Evolutionary conservation across 2,888 invertebrate genomes (phyloP).

Genomic region (Steromphala cineraria): DNA sequence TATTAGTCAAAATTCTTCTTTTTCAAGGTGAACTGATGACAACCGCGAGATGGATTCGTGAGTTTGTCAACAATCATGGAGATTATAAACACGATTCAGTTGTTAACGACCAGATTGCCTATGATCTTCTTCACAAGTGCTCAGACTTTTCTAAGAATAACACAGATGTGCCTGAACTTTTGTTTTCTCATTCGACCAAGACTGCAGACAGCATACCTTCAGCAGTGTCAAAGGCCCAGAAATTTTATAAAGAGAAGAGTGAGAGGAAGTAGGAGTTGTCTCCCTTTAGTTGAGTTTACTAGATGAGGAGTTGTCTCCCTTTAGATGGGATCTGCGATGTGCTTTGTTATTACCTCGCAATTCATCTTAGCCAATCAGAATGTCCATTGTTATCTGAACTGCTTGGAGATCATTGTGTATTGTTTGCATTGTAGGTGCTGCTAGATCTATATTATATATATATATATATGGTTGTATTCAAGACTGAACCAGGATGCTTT

Average conservation of each 20-base stretch:
- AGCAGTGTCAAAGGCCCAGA: constrained; percentile 59
- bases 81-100: constrained; percentile 94
- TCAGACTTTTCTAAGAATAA: constrained; percentile 49
- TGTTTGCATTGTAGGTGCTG: too few species aligned
- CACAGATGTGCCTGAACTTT: constrained; percentile 54
- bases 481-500: too few species aligned
- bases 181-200: constrained; percentile 54
- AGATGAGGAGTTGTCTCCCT: too few species aligned
- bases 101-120: constrained; percentile 82
- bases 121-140: constrained; percentile 65
- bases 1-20: too few species aligned
- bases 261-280: not conserved
- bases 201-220: constrained; percentile 64
- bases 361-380: too few species aligned
- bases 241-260: constrained; percentile 41
- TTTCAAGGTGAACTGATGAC: constrained; percentile 88
- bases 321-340: too few species aligned
- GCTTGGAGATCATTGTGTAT: too few species aligned
- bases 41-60: constrained; percentile 95
- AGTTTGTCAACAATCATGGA: constrained; percentile 90
- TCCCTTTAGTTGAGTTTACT: too few species aligned
- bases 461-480: too few species aligned
- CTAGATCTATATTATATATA: too few species aligned
- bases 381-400: too few species aligned
- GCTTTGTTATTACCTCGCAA: too few species aligned